Percentiles rank a stretch among this genome's conserved stretches.
phyloP scores from a whole-genome alignment of 2,888 invertebrate species.

The Ornithoptera priamus region DNA sequence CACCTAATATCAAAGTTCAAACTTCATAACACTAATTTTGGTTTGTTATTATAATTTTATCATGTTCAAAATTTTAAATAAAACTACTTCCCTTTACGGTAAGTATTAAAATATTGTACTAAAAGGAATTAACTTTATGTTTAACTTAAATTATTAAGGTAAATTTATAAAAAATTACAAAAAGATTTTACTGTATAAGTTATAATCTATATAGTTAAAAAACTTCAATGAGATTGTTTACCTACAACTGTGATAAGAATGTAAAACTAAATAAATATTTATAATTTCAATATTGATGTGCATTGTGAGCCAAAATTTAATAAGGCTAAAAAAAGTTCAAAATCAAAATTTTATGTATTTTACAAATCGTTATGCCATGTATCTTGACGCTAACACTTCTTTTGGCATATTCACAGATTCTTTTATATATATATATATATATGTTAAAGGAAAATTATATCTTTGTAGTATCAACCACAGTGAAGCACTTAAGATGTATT shows the following conservation, averaged over 20 bases:
- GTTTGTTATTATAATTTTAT: slow-evolving; percentile 36
- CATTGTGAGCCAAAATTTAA: too few species aligned
- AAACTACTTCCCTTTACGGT: slow-evolving; percentile 53
- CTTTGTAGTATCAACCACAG: slow-evolving; percentile 47
- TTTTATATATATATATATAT: background rate
- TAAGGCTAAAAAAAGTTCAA: too few species aligned
- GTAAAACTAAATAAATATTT: too few species aligned
- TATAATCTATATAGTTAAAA: too few species aligned
- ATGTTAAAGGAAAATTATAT: background rate
- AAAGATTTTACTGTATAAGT: too few species aligned
- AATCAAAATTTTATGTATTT: background rate
- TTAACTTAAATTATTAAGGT: background rate
- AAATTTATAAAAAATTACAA: background rate
- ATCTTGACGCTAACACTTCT: background rate
- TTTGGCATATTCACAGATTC: background rate
- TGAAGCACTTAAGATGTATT: slow-evolving; percentile 76
- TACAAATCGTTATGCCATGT: background rate
- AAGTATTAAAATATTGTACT: slow-evolving; percentile 33
- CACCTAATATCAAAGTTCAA: slow-evolving; percentile 25
- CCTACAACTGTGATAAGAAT: too few species aligned
- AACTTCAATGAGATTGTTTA: too few species aligned
- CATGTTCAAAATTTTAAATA: slow-evolving; percentile 54
- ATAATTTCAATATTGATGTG: too few species aligned
- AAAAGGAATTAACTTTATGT: background rate
- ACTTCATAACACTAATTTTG: slow-evolving; percentile 52